These are phyloP conservation scores for Hiodon tergisus DNA, from an alignment of 2,113 vertebrate species.

Conservation along the genomic window DNA sequence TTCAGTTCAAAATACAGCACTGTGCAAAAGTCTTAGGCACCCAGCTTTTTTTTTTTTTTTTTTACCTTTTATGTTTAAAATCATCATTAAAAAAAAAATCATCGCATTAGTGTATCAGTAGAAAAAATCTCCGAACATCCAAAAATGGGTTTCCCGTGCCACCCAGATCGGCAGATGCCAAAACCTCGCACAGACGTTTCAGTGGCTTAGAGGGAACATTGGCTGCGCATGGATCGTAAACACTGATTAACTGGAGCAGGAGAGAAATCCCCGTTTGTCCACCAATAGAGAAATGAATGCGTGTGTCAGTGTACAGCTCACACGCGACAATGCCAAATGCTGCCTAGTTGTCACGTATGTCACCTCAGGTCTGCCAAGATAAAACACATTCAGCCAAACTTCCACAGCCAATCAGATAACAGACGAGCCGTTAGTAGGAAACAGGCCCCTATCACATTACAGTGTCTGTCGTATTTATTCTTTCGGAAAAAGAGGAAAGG, in stretches of 20 bases:
- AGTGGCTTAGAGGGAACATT: neutral
- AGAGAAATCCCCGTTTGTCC: neutral
- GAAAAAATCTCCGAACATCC: no score
- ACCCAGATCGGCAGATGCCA: no score
- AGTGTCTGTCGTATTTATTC: conserved; percentile 29
- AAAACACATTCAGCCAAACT: conserved; percentile 17
- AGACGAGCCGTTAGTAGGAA: conserved; percentile 16
- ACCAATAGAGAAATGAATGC: neutral
- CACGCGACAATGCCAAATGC: neutral
- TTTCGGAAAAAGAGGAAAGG: conserved; percentile 31
- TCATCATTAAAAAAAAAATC: no score
- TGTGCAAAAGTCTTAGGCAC: no score
- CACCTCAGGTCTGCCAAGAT: conserved; percentile 4
- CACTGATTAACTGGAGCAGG: neutral
- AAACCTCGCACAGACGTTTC: no score
- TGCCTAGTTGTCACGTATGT: neutral
- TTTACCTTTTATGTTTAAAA: no score
- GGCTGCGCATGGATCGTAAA: neutral
- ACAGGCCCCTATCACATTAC: conserved; percentile 24
- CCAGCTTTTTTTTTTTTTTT: no score
- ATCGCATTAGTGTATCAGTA: no score
- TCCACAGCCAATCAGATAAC: neutral
- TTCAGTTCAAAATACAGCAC: no score
- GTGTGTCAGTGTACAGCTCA: conserved; percentile 2
- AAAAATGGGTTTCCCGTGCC: no score